Percentiles rank a stretch among this genome's conserved stretches.
Conservation (phyloP, 2,888 invertebrate species). For the Apomyelois bistriatella region DNA sequence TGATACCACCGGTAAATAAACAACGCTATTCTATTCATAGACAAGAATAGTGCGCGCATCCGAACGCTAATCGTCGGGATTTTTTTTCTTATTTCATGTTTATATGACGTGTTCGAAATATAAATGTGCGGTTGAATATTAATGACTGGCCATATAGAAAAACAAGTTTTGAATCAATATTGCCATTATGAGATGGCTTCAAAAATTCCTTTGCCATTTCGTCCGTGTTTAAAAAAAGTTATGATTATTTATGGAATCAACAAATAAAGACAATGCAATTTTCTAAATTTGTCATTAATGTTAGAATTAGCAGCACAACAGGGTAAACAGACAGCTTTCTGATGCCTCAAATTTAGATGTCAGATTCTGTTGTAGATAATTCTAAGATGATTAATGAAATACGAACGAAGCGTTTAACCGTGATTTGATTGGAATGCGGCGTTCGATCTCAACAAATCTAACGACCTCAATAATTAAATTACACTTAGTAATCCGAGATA, state of each 20-base stretch:
- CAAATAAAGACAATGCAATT: neutral
- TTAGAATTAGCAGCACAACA: neutral
- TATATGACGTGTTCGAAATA: conserved; percentile 4
- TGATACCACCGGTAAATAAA: conserved; percentile 38
- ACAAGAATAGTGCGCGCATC: conserved; percentile 14
- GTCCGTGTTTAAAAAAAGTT: no score
- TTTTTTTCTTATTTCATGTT: neutral
- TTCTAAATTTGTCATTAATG: neutral
- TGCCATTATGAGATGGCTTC: neutral
- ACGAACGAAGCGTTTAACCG: neutral
- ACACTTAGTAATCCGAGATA: neutral
- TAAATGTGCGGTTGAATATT: conserved; percentile 1
- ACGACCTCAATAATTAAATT: conserved; percentile 1
- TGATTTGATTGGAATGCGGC: conserved; percentile 2
- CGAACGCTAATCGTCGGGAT: conserved; percentile 8
- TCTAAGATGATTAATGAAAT: neutral
- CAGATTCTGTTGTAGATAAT: conserved; percentile 1
- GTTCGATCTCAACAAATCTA: neutral
- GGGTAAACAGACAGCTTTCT: neutral
- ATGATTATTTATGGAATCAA: no score
- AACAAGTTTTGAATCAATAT: conserved; percentile 1
- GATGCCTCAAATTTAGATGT: conserved; percentile 2
- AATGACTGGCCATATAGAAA: neutral
- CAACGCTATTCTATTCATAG: conserved; percentile 34
- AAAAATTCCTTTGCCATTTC: no score